These are phyloP conservation scores for Cecropterus lyciades DNA, from an alignment of 1,140 invertebrate species.

Conservation along the genomic window DNA sequence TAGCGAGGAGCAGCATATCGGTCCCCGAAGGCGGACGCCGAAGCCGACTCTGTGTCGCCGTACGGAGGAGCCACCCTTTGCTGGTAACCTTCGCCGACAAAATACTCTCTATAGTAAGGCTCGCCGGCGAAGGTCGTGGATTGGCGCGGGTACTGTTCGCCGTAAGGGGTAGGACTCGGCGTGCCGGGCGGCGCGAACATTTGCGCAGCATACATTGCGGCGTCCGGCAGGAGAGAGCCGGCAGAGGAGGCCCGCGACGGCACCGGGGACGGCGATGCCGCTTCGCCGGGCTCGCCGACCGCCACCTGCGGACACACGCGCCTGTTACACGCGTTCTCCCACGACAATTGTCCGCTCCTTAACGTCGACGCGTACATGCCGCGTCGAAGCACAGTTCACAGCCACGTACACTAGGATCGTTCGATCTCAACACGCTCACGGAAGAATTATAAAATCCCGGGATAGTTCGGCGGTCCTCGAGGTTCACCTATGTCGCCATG, in stretches of 20 bases:
- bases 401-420: conserved; percentile 72
- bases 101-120: conserved; percentile 82
- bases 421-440: conserved; percentile 65
- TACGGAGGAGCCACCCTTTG: conserved; percentile 77
- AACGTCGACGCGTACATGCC: conserved; percentile 81
- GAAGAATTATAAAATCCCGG: conserved; percentile 52
- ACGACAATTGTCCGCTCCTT: conserved; percentile 79
- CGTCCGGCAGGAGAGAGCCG: conserved; percentile 80
- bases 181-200: conserved; percentile 82
- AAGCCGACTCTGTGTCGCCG: conserved; percentile 67
- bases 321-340: conserved; percentile 82
- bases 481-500: conserved; percentile 46
- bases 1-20: conserved; percentile 78
- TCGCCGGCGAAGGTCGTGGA: conserved; percentile 71
- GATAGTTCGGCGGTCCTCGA: conserved; percentile 47
- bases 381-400: conserved; percentile 77
- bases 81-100: conserved; percentile 76
- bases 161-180: conserved; percentile 80
- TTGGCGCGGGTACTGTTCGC: conserved; percentile 75
- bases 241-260: conserved; percentile 78
- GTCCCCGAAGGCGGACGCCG: conserved; percentile 71
- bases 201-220: conserved; percentile 81
- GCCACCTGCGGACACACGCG: conserved; percentile 83
- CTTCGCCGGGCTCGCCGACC: conserved; percentile 76
- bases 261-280: conserved; percentile 77